phyloP scores from a whole-genome alignment of 2,888 invertebrate species.

The Sialis lutaria region DNA sequence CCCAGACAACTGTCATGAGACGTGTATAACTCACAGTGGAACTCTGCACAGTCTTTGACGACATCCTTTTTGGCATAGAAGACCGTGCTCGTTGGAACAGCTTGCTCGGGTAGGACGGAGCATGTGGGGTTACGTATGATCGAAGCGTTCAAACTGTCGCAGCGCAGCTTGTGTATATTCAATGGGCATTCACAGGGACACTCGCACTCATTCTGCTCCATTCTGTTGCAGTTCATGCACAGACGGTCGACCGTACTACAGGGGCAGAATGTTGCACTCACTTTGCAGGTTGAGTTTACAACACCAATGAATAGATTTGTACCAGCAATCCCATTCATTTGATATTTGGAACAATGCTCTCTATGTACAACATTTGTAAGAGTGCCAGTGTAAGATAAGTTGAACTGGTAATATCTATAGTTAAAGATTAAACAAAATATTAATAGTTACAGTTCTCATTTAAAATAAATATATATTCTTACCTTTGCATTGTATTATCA shows the following conservation, averaged over 20 bases:
- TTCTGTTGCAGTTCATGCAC: slow-evolving; percentile 81
- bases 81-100: slow-evolving; percentile 7
- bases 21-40: slow-evolving; percentile 46
- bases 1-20: slow-evolving; percentile 46
- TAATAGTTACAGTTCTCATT: background rate
- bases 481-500: slow-evolving; percentile 68
- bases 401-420: slow-evolving; percentile 53
- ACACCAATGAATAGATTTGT: slow-evolving; percentile 82
- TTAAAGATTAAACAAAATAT: background rate
- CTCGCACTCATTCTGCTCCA: slow-evolving; percentile 90
- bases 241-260: slow-evolving; percentile 76
- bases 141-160: slow-evolving; percentile 17
- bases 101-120: slow-evolving; percentile 15
- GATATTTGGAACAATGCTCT: slow-evolving; percentile 77
- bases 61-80: slow-evolving; percentile 11
- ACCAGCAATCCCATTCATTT: slow-evolving; percentile 59
- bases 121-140: slow-evolving; percentile 18
- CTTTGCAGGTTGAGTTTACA: slow-evolving; percentile 73
- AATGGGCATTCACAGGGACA: slow-evolving; percentile 81
- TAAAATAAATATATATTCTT: background rate
- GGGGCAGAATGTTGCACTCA: slow-evolving; percentile 72
- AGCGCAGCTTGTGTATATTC: slow-evolving; percentile 15
- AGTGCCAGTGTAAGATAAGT: slow-evolving; percentile 57
- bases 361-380: slow-evolving; percentile 72
- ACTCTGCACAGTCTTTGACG: slow-evolving; percentile 43